A percentile compares a stretch with the other conserved stretches of the same genome.
Evolutionary conservation across 2,888 invertebrate genomes (phyloP).

Genomic region (Trisateles emortualis): DNA sequence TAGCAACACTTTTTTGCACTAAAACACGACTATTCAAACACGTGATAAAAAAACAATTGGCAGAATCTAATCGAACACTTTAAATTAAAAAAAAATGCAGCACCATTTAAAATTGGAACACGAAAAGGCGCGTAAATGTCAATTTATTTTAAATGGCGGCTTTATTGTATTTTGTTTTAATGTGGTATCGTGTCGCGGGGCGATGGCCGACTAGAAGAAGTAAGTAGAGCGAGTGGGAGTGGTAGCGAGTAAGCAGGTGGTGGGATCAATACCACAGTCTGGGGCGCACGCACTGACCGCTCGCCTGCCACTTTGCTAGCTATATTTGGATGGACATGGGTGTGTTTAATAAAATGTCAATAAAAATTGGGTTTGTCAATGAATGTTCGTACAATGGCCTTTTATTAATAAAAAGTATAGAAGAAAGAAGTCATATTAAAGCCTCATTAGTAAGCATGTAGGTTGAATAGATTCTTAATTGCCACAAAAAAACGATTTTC

Average conservation of each 20-base stretch:
- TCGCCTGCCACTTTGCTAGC: constrained; percentile 59
- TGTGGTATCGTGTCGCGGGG: constrained; percentile 75
- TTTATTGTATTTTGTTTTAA: constrained; percentile 53
- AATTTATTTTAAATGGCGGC: constrained; percentile 52
- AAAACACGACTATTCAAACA: constrained; percentile 51
- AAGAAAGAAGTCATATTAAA: neutral
- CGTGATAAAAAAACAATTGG: constrained; percentile 41
- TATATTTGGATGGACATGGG: constrained; percentile 71
- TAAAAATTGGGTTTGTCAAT: constrained; percentile 40
- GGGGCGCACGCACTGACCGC: constrained; percentile 85
- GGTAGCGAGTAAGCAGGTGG: constrained; percentile 78
- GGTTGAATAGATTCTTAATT: neutral
- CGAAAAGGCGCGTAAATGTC: constrained; percentile 47
- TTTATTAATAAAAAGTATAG: neutral
- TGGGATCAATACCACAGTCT: constrained; percentile 82
- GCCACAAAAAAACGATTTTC: neutral
- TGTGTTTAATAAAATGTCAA: constrained; percentile 53
- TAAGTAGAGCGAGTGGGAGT: constrained; percentile 75
- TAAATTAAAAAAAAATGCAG: constrained; percentile 31
- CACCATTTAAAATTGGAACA: constrained; percentile 37
- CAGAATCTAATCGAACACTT: constrained; percentile 40
- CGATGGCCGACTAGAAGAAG: constrained; percentile 81
- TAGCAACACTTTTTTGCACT: constrained; percentile 55
- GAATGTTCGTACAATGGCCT: neutral
- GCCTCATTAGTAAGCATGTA: neutral